Base-by-base conservation (phyloP, 2,888 invertebrate species). In the Muschampia plurimacula region DNA sequence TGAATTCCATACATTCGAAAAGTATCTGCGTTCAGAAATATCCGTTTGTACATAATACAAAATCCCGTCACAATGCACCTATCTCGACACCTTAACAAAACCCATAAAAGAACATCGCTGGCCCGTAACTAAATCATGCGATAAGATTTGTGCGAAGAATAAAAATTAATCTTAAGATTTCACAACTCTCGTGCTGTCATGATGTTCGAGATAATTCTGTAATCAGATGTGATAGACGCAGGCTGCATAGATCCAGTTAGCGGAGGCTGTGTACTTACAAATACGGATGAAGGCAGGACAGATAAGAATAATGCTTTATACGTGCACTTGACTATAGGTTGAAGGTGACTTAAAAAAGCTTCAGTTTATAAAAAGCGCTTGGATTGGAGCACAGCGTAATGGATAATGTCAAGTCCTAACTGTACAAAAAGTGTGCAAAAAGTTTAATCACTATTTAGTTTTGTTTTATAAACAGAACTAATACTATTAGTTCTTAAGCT, bases 191-290 rank as follows among this genome's bases (percentile, higher is more conserved):
- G 49, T 28, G 60, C 72, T 62, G 72, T 72, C 72, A 32, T 72
- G 72, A 72, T 72, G 67, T 52, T 60, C 59, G 62, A 67, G 72
- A 72, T 72, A 67, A 72, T 62, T 55, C 62, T 39, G 63, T 72
- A 72, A 72, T 72, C 72, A 72, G 72, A 72, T 72, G 71, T 41
- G 63, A 67, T 52, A 72, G 49, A 67, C 71, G 71, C 62, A 52
- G 13, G 32, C 67, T 67, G 67, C 62, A 72, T 67, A 62, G 67
- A 49, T 52, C 41, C 22, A n/a, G 46, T 44, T 15, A 39, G 70
- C 49, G 71, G 66, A 67, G 62, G 60, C 66, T 60, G 60, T 71
- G 71, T 67, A 55, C 64, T 15, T 66, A 67, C 72, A 62, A 72
- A 72, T 72, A 72, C 71, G 66, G 71, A 64, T 36, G 67, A 60